Conservation (phyloP, 1,140 invertebrate genomes). For the Ceratina calcarata region DNA sequence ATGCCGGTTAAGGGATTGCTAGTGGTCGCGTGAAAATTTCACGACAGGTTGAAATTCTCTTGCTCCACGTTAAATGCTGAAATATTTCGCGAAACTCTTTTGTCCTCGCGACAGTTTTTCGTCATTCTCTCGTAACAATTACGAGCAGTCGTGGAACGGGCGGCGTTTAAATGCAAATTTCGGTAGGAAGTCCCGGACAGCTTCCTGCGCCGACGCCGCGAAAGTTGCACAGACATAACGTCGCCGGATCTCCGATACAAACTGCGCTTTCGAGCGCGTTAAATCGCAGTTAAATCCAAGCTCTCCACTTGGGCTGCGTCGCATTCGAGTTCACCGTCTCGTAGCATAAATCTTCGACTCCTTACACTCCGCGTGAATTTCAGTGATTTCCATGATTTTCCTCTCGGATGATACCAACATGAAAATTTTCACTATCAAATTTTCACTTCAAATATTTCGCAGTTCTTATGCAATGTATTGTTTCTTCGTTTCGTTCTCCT, state of each 20-base stretch:
- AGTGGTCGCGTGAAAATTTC: neutral
- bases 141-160: neutral
- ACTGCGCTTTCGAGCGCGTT: conserved; percentile 44
- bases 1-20: too few relatives aligned
- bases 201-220: conserved; percentile 3
- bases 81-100: neutral
- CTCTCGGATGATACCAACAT: too few relatives aligned
- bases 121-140: neutral
- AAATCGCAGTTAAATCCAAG: conserved; percentile 43
- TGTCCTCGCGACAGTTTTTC: neutral
- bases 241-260: conserved; percentile 32
- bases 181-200: neutral
- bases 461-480: too few relatives aligned
- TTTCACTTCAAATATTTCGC: too few relatives aligned
- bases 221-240: conserved; percentile 35
- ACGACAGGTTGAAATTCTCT: neutral
- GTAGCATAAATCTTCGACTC: conserved; percentile 26
- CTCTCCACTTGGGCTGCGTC: neutral
- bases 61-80: too few relatives aligned
- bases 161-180: conserved; percentile 55
- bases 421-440: too few relatives aligned
- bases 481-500: too few relatives aligned
- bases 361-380: too few relatives aligned
- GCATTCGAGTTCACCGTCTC: neutral
- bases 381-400: too few relatives aligned